Evolutionary conservation across 2,797 vertebrate genomes (phyloP), one percentile per base, ranked within the genome.

Genomic region (Protosalanx chinensis): DNA sequence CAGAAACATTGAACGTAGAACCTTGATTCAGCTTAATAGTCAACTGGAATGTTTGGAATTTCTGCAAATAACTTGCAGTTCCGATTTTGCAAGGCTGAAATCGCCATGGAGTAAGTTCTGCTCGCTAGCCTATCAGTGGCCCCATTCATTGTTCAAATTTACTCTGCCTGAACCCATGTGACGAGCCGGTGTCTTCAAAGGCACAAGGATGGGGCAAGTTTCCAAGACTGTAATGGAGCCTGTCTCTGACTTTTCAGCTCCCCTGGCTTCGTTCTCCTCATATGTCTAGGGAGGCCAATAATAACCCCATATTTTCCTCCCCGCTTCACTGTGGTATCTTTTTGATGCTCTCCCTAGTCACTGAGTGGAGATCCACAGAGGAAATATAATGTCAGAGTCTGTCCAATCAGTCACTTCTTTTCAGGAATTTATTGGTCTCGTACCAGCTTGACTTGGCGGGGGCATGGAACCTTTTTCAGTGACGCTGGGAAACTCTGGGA

Each of bases 161-260:
- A n/a, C 72, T 69, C 29, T 35, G 61, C 32, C 59, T 27, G 20
- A 46, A 46, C 72, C 49, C 51, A 23, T 71, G 80, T 78, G 79
- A 30, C 73, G 67, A 73, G 79, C 70, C 67, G n/a, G 56, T 77
- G 65, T 77, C 71, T 81, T 81, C 80, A 83, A 82, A 85, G 68
- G 68, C 64, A 56, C 29, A 56, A 16, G 46, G 73, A 83, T 2
- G 5, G 66, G 68, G 72, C 74, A 72, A 32, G 66, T 74, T 75
- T 82, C 77, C 78, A 85, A 79, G 64, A 82, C 79, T 76, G 72
- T 82, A 83, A 86, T 82, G 59, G 49, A 82, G 84, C 83, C 79
- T 82, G 73, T 61, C 68, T 71, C 79, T 75, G 79, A 87, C 81
- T 83, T 76, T 71, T 77, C 73, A 81, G 74, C 73, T 83, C 72